Evolutionary conservation across 2,113 vertebrate species (phyloP).

Genomic region (Tachuris rubrigastra): DNA sequence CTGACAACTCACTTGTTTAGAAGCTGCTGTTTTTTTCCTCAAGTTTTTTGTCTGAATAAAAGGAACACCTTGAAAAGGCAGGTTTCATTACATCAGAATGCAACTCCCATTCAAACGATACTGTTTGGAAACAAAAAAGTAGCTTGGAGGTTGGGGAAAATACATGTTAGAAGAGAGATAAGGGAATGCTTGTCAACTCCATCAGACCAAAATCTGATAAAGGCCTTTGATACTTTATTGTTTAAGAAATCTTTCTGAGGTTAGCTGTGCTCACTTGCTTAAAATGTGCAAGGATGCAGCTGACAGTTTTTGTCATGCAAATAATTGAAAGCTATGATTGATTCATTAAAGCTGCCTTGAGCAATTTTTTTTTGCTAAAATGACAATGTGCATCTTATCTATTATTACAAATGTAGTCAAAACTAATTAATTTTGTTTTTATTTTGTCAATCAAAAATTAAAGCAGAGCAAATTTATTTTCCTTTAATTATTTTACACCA

Average conservation of each 20-base stretch:
- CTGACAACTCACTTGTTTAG: not conserved
- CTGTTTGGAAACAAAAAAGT: not conserved
- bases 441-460: not conserved
- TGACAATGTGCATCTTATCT: not conserved
- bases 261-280: not conserved
- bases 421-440: not conserved
- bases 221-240: not conserved
- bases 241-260: not conserved
- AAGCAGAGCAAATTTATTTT: not conserved
- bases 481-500: not conserved
- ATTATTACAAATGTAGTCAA: not conserved
- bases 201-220: not conserved
- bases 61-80: not conserved
- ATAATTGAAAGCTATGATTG: not conserved
- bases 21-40: not conserved
- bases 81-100: not conserved
- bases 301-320: not conserved
- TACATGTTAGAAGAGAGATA: not conserved
- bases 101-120: not conserved
- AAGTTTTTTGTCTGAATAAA: not conserved
- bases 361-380: not conserved
- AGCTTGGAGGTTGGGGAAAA: not conserved
- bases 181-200: not conserved
- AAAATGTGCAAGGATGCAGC: not conserved
- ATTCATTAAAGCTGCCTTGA: not conserved